Conservation (phyloP, 2,888 invertebrate genomes). For the Platycheirus albimanus region DNA sequence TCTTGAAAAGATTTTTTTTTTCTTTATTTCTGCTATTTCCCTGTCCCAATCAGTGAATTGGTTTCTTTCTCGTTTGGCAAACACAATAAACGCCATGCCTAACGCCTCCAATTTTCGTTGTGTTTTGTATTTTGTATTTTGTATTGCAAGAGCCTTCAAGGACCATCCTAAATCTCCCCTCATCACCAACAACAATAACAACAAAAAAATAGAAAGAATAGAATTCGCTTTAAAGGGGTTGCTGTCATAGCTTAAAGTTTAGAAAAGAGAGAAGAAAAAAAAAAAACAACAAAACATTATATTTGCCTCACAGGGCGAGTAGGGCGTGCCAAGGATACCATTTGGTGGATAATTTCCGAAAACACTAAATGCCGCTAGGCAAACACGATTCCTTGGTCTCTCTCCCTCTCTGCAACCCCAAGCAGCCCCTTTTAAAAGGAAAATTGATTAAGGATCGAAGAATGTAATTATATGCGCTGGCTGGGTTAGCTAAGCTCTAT, state of each 20-base stretch:
- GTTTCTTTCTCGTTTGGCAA: conserved; percentile 27
- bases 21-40: conserved; percentile 14
- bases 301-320: conserved; percentile 34
- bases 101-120: conserved; percentile 33
- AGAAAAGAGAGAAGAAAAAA: background rate
- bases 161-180: conserved; percentile 14
- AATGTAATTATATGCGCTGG: conserved; percentile 40
- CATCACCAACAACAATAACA: no score
- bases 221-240: conserved; percentile 40
- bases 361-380: conserved; percentile 7
- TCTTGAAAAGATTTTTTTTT: background rate
- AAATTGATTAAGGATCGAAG: conserved; percentile 63
- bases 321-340: conserved; percentile 53
- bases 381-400: background rate
- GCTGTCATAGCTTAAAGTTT: conserved; percentile 19
- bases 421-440: no score
- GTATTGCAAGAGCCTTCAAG: conserved; percentile 5
- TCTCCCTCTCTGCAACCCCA: no score
- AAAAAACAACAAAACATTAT: conserved; percentile 1
- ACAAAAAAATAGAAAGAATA: no score
- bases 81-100: conserved; percentile 34
- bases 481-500: background rate
- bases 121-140: background rate
- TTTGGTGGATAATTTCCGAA: conserved; percentile 53
- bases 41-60: conserved; percentile 43